These are phyloP conservation scores for Tyrannus savana DNA, from an alignment of 2,113 vertebrate species.

Conservation along the genomic window DNA sequence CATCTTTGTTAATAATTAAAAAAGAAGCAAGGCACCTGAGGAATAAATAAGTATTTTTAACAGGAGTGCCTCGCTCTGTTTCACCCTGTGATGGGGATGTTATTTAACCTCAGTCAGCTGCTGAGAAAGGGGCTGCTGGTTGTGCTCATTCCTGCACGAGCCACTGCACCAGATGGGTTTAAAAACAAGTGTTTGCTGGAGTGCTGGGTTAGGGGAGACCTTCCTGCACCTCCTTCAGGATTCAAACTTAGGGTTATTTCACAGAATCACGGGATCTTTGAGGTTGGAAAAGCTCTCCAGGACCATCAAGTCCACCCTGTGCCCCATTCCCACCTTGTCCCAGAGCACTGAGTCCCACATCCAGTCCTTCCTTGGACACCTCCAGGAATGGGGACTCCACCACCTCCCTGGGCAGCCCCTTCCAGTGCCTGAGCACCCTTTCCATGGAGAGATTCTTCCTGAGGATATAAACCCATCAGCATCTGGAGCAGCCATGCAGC, in stretches of 20 bases:
- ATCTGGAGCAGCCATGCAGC: not conserved
- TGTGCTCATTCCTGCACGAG: fast-evolving
- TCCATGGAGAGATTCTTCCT: not conserved
- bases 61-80: not conserved
- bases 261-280: not conserved
- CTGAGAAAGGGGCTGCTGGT: not conserved
- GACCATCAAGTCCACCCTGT: not conserved
- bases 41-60: not conserved
- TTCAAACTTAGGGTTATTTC: not conserved
- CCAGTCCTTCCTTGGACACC: not conserved
- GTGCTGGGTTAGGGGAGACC: not conserved
- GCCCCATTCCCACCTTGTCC: not conserved
- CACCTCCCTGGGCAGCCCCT: not conserved
- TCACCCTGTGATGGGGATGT: not conserved
- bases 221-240: not conserved
- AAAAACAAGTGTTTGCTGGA: not conserved
- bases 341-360: not conserved
- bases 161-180: fast-evolving
- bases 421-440: not conserved
- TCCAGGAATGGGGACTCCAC: not conserved
- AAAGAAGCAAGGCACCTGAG: not conserved
- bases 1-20: not conserved
- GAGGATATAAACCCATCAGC: not conserved
- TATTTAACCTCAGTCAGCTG: not conserved
- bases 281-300: not conserved